A percentile compares a stretch with the other conserved stretches of the same genome.
Evolutionary conservation across 2,797 vertebrate genomes (phyloP).

Genomic region (Valencia hispanica): DNA sequence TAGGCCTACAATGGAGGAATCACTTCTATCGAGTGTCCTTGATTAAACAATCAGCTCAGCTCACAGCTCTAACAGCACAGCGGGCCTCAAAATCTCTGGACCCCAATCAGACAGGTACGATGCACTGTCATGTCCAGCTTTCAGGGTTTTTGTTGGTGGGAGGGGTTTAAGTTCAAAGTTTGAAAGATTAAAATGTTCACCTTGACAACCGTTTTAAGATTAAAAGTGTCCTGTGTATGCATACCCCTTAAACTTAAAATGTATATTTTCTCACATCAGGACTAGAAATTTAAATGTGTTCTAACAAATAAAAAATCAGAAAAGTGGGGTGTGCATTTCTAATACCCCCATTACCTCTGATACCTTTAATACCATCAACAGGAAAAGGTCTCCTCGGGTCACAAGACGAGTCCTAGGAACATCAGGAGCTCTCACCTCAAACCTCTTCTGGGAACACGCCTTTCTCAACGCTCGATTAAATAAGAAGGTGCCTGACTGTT

Average conservation of each 20-base stretch:
- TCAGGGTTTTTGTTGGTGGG: neutral
- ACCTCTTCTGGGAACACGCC: too few species aligned
- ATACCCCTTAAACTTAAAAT: neutral
- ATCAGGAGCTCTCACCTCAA: too few species aligned
- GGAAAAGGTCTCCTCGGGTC: too few species aligned
- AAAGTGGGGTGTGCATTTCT: neutral
- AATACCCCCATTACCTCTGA: neutral
- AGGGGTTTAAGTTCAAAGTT: too few species aligned
- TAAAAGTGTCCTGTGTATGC: neutral
- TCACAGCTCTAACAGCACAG: constrained; percentile 88
- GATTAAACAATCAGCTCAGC: constrained; percentile 86
- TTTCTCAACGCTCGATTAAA: too few species aligned
- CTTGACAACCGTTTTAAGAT: neutral
- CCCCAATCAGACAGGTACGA: neutral
- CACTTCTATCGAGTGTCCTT: constrained; percentile 89
- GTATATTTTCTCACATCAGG: neutral
- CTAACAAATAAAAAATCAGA: neutral
- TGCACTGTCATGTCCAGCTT: neutral
- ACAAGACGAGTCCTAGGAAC: too few species aligned
- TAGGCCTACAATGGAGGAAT: too few species aligned
- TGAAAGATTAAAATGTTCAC: too few species aligned
- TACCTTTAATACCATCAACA: too few species aligned
- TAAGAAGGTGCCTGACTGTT: too few species aligned
- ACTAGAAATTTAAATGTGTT: neutral
- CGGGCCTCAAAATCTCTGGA: constrained; percentile 71